Percentiles rank a stretch among this genome's conserved stretches.
phyloP scores from a whole-genome alignment of 1,140 invertebrate genomes.

The Atta colombica region DNA sequence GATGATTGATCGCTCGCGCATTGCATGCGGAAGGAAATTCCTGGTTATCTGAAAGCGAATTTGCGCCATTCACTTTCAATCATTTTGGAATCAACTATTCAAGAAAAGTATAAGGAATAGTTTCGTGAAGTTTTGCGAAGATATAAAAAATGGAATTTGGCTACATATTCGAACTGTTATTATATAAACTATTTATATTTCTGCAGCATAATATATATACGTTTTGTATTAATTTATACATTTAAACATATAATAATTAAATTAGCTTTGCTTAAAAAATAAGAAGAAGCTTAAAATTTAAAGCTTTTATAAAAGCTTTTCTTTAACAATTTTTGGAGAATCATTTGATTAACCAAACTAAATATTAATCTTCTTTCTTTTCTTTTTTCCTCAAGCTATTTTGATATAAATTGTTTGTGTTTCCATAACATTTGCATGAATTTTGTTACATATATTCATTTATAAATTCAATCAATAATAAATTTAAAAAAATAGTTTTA shows the following conservation, averaged over 20 bases:
- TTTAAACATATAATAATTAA: neutral
- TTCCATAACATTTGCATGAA: neutral
- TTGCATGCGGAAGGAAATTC: slow-evolving; percentile 1
- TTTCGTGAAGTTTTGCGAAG: neutral
- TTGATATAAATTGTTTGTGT: neutral
- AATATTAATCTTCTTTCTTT: too few relatives aligned
- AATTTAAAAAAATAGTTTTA: neutral
- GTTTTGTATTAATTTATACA: too few relatives aligned
- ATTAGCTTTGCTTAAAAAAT: neutral
- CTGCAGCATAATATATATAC: neutral
- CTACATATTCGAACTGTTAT: neutral
- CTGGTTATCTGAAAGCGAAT: slow-evolving; percentile 29
- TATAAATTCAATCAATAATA: neutral
- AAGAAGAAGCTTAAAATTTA: too few relatives aligned
- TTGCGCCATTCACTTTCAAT: slow-evolving; percentile 33
- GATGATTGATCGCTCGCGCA: slow-evolving; percentile 47
- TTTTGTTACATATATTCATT: neutral
- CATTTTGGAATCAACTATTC: neutral
- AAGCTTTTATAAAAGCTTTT: too few relatives aligned
- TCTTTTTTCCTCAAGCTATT: neutral
- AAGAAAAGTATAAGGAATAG: neutral
- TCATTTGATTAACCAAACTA: too few relatives aligned
- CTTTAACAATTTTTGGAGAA: too few relatives aligned
- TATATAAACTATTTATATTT: neutral
- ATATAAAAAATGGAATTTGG: neutral